These are phyloP conservation scores for Entomyzon cyanotis DNA, from an alignment of 2,113 vertebrate species.

Conservation along the genomic window DNA sequence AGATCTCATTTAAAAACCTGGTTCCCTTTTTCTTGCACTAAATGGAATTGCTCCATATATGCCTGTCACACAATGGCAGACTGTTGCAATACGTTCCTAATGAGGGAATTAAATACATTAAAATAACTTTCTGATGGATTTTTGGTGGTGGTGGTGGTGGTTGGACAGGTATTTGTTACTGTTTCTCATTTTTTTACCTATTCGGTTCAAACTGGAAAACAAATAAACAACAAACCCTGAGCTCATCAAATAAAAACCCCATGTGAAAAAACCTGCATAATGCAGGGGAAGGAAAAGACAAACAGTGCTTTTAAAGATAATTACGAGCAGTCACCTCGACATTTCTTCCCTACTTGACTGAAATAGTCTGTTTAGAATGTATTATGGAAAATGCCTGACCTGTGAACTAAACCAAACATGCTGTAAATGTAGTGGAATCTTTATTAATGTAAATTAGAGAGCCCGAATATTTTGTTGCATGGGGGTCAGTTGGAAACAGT, in stretches of 20 bases:
- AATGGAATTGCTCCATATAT: background rate
- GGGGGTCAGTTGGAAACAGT: background rate
- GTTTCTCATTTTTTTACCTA: background rate
- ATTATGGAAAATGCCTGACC: conserved; percentile 12
- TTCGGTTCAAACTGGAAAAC: background rate
- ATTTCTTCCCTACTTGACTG: background rate
- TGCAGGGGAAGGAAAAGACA: background rate
- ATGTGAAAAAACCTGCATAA: background rate
- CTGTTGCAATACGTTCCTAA: background rate
- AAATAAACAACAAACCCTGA: background rate
- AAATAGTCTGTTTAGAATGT: conserved; percentile 15
- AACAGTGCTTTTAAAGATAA: conserved; percentile 15
- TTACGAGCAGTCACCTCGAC: background rate
- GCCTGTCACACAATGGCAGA: background rate
- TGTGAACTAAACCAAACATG: background rate
- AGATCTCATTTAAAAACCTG: background rate
- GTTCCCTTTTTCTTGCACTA: background rate
- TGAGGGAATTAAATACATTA: background rate
- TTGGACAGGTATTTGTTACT: background rate
- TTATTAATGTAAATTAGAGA: conserved; percentile 20
- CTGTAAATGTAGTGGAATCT: background rate
- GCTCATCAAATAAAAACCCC: background rate
- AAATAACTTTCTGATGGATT: background rate
- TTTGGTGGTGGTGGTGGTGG: background rate
- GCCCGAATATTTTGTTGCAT: background rate